Conservation (phyloP, 2,888 invertebrate genomes). For the Zelleria hepariella region DNA sequence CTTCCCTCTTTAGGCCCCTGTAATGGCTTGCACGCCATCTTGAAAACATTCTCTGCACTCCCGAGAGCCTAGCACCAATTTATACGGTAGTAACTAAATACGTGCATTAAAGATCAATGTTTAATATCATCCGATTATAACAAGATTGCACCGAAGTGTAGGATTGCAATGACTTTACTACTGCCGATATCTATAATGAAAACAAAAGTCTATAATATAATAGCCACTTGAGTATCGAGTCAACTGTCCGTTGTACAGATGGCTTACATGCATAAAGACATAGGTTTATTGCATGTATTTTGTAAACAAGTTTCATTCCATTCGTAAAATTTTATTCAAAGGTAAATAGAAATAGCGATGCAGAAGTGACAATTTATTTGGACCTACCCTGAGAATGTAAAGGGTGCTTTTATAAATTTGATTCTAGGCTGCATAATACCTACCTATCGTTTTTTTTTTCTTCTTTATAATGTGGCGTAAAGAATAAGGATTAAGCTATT, state of each 20-base stretch:
- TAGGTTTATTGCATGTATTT: neutral
- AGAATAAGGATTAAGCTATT: conserved; percentile 50
- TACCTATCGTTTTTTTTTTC: too few relatives aligned
- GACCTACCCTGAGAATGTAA: too few relatives aligned
- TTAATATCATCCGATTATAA: neutral
- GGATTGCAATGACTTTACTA: neutral
- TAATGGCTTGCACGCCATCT: conserved; percentile 21
- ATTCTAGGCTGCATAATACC: neutral
- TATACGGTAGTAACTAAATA: neutral
- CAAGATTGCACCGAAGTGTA: neutral
- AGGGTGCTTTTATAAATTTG: neutral
- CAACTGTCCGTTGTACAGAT: neutral
- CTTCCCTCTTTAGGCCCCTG: conserved; percentile 37
- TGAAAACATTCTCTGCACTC: neutral
- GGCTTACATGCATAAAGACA: neutral
- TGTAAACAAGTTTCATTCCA: neutral
- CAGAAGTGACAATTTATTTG: too few relatives aligned
- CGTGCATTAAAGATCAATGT: neutral
- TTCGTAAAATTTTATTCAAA: neutral
- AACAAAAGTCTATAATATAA: neutral
- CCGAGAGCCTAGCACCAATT: neutral
- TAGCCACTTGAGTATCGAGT: neutral
- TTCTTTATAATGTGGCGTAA: neutral
- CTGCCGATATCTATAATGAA: neutral
- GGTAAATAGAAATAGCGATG: too few relatives aligned